Evolutionary conservation across 2,888 invertebrate genomes (phyloP).

Genomic region (Microctonus brassicae): DNA sequence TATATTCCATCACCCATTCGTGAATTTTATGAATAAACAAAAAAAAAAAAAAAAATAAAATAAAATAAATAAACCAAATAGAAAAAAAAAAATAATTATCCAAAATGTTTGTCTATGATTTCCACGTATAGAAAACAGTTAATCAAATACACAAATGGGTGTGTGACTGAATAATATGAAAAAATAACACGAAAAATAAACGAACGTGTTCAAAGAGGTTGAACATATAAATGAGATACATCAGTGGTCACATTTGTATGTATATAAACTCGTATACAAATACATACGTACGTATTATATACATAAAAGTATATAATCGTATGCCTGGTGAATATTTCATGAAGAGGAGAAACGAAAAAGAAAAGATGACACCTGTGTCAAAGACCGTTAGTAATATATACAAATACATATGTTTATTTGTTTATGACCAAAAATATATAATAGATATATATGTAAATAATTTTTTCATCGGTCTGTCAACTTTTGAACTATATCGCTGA

Average conservation of each 20-base stretch:
- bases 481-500: neutral
- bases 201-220: neutral
- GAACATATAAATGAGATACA: neutral
- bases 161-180: neutral
- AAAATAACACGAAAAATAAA: neutral
- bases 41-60: too few species aligned
- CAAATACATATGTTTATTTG: neutral
- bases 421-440: neutral
- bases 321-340: slow-evolving; percentile 66
- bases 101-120: slow-evolving; percentile 1
- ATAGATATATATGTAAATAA: neutral
- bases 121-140: slow-evolving; percentile 9
- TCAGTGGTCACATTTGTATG: slow-evolving; percentile 4
- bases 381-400: slow-evolving; percentile 54
- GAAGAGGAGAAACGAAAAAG: slow-evolving; percentile 56
- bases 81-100: neutral
- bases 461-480: neutral
- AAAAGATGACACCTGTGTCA: slow-evolving; percentile 57
- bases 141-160: slow-evolving; percentile 10
- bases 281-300: too few species aligned
- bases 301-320: slow-evolving; percentile 51
- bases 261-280: too few species aligned
- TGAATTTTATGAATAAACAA: too few species aligned
- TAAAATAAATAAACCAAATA: neutral
- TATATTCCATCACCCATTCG: too few species aligned